A percentile compares a stretch with the other conserved stretches of the same genome.
These are phyloP conservation scores for Bombus affinis DNA, from an alignment of 1,140 invertebrate species.

Conservation along the genomic window DNA sequence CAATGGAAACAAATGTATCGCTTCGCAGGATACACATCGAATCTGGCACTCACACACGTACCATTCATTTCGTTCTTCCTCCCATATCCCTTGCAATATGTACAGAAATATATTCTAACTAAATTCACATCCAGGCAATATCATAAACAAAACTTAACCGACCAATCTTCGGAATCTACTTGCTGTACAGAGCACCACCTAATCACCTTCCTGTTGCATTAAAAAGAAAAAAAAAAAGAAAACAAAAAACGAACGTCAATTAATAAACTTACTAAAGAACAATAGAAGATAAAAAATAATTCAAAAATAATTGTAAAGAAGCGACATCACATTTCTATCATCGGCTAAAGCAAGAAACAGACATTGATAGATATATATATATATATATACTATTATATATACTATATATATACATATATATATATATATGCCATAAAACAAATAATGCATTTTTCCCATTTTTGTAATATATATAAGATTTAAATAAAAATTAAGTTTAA, in stretches of 20 bases:
- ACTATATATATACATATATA: not conserved
- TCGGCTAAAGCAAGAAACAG: slow-evolving; percentile 23
- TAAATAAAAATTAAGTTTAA: not conserved
- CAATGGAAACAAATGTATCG: slow-evolving; percentile 26
- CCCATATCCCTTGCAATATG: slow-evolving; percentile 57
- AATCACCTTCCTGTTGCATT: slow-evolving; percentile 30
- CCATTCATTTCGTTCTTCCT: slow-evolving; percentile 42
- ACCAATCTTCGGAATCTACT: slow-evolving; percentile 37
- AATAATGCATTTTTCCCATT: not conserved
- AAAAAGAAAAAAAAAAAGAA: not conserved
- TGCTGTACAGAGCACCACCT: slow-evolving; percentile 57
- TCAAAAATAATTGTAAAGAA: slow-evolving; percentile 32
- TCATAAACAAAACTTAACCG: slow-evolving; percentile 38
- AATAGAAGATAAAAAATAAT: slow-evolving; percentile 31
- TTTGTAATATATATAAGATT: not conserved
- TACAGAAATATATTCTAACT: slow-evolving; percentile 71
- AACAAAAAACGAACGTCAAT: slow-evolving; percentile 1
- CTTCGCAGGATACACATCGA: slow-evolving; percentile 33
- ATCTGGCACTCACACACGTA: slow-evolving; percentile 60
- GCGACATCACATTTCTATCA: slow-evolving; percentile 10
- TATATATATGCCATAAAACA: not conserved
- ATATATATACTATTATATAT: too few relatives aligned
- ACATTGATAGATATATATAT: too few relatives aligned
- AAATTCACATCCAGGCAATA: slow-evolving; percentile 66
- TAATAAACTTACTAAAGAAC: slow-evolving; percentile 24